Evolutionary conservation across 2,113 vertebrate genomes (phyloP).

Genomic region (Protobothrops mucrosquamatus): DNA sequence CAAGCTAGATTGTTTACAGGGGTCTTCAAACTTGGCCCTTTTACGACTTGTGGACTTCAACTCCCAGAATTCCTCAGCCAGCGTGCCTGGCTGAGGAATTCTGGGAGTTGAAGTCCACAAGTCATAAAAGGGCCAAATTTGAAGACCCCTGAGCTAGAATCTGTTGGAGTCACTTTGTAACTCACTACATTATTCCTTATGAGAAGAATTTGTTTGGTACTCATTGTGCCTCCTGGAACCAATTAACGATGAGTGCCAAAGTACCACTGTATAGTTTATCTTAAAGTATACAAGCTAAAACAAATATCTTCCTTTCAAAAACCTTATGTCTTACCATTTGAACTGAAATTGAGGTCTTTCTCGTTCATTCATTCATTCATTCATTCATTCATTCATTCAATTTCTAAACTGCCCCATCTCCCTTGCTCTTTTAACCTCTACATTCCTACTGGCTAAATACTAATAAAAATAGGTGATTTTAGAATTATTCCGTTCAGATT

Average conservation of each 20-base stretch:
- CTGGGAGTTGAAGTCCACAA: too few species aligned
- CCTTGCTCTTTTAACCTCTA: not conserved
- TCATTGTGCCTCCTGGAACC: not conserved
- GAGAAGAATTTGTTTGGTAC: not conserved
- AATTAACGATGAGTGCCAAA: not conserved
- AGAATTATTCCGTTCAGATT: not conserved
- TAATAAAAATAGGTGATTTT: not conserved
- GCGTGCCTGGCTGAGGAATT: too few species aligned
- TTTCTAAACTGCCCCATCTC: not conserved
- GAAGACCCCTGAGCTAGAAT: not conserved
- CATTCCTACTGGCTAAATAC: not conserved
- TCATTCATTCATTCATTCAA: not conserved
- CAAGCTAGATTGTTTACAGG: too few species aligned
- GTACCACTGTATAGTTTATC: not conserved
- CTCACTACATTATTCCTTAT: not conserved
- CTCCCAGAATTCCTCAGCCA: too few species aligned
- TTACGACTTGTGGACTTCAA: too few species aligned
- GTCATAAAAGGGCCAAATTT: too few species aligned
- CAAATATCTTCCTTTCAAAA: not conserved
- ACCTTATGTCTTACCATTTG: not conserved
- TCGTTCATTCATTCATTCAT: too few species aligned
- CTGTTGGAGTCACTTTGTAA: not conserved
- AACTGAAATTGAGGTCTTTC: not conserved
- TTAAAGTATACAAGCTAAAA: not conserved
- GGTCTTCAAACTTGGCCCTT: too few species aligned